These are phyloP conservation scores for Panagrolaimus sp. DNA, from an alignment of 1,140 invertebrate genomes.

Conservation along the genomic window DNA sequence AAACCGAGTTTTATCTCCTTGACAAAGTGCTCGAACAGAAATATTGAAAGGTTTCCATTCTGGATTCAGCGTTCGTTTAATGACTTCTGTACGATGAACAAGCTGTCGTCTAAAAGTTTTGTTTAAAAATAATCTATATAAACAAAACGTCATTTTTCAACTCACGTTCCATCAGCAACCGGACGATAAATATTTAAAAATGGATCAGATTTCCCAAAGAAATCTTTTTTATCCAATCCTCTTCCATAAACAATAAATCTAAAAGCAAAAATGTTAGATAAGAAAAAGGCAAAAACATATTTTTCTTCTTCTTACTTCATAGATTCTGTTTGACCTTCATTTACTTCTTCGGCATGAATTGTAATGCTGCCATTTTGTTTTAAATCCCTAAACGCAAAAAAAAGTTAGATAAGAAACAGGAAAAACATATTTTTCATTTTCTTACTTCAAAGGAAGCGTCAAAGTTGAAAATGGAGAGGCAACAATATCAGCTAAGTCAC, in stretches of 20 bases:
- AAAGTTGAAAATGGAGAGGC: slow-evolving; percentile 47
- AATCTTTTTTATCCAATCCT: slow-evolving; percentile 65
- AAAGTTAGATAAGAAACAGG: slow-evolving; percentile 31
- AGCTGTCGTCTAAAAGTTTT: slow-evolving; percentile 60
- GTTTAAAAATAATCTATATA: neutral
- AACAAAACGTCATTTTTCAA: neutral
- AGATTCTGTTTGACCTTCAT: slow-evolving; percentile 62
- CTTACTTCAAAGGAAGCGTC: slow-evolving; percentile 26
- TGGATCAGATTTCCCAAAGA: slow-evolving; percentile 65
- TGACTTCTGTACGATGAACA: slow-evolving; percentile 65
- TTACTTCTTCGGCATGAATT: slow-evolving; percentile 63
- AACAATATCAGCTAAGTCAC: slow-evolving; percentile 64
- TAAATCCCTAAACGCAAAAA: slow-evolving; percentile 29
- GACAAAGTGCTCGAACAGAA: slow-evolving; percentile 65
- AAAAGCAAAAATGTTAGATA: no score
- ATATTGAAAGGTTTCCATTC: slow-evolving; percentile 66
- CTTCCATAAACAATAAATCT: slow-evolving; percentile 62
- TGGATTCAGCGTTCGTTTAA: slow-evolving; percentile 65
- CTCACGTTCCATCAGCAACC: slow-evolving; percentile 62
- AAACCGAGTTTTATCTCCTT: slow-evolving; percentile 62
- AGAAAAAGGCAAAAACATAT: no score
- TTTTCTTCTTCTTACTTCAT: no score
- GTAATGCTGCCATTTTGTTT: slow-evolving; percentile 54
- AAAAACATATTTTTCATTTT: slow-evolving; percentile 34
- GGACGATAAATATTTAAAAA: slow-evolving; percentile 63